Base-by-base conservation (phyloP, 53 echinoderm and acorn worm genomes). In the Astropecten irregularis region DNA sequence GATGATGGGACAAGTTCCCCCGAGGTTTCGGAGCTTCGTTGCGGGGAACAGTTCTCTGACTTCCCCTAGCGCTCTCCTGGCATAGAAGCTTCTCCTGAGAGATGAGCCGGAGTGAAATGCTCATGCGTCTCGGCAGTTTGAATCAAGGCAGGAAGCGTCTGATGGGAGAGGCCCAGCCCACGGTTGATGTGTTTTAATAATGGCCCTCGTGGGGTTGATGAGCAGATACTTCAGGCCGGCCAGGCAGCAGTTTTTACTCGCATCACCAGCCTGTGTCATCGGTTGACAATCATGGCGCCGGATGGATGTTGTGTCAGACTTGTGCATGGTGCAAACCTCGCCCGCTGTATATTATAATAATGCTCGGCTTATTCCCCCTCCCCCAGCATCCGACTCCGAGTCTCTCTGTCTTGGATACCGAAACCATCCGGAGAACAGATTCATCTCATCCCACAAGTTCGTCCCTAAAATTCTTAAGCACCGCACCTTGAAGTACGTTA, bases 111-210 rank as follows among this genome's bases (percentile, higher is more conserved):
- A 57, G 76, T 37, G 76, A 38, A 76, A 57, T 39, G 42, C 55
- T 56, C 56, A 26, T 54, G 21, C 38, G 74, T 35, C 35, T 73
- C 74, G 74, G 56, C 74, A 28, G 54, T 36, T 54, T 73, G 54
- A 73, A 73, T 73, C 74, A 73, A 73, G 74, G 38, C 74, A 20
- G 54, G 57, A 15, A 73, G 37, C 57, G 27, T 53, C 27, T 27
- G 40, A 58, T 40, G 26, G 28, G 56, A 76, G 76, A 22, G 40
- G 58, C 76, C 42, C 40, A n/a, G n/a, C n/a, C n/a, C n/a, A n/a
- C 40, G 58, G 57, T 55, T 57, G 76, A 57, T 76, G 58, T 28
- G 58, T 76, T 76, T 76, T 76, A 57, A 76, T 76, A 76, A 58
- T 40, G 54, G 76, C 76, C 58, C 76, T 56, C 42, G 38, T 58